A percentile compares a stretch with the other conserved stretches of the same genome.
Evolutionary conservation across 2,113 vertebrate species (phyloP).

Genomic region (Natator depressus): DNA sequence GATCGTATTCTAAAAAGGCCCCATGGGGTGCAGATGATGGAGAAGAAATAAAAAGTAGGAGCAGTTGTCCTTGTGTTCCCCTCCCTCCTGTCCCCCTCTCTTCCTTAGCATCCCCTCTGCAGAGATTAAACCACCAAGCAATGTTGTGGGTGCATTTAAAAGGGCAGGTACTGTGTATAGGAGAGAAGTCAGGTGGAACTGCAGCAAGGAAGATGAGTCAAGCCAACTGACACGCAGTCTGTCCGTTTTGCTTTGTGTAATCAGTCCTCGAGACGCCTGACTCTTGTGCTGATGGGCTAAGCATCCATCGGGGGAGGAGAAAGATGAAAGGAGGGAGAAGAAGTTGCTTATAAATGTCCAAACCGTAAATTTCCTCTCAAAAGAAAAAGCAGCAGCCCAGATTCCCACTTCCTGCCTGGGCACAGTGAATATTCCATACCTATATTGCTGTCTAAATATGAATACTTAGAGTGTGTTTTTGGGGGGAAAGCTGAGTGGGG

Average conservation of each 20-base stretch:
- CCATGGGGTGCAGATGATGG: not conserved
- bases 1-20: not conserved
- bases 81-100: slow-evolving; percentile 15
- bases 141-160: not conserved
- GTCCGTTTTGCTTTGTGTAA: not conserved
- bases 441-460: not conserved
- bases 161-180: not conserved
- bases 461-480: not conserved
- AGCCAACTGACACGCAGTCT: not conserved
- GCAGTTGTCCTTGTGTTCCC: not conserved
- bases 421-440: not conserved
- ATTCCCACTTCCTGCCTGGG: rapidly evolving
- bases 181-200: not conserved
- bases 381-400: not conserved
- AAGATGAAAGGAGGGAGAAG: not conserved
- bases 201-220: not conserved
- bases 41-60: not conserved
- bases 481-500: rapidly evolving
- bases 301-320: not conserved
- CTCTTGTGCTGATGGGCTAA: not conserved
- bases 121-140: slow-evolving; percentile 5
- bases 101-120: not conserved
- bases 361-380: not conserved
- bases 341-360: not conserved
- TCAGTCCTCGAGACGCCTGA: not conserved